phyloP scores from a whole-genome alignment of 2,888 invertebrate species.

The Acronicta leporina region DNA sequence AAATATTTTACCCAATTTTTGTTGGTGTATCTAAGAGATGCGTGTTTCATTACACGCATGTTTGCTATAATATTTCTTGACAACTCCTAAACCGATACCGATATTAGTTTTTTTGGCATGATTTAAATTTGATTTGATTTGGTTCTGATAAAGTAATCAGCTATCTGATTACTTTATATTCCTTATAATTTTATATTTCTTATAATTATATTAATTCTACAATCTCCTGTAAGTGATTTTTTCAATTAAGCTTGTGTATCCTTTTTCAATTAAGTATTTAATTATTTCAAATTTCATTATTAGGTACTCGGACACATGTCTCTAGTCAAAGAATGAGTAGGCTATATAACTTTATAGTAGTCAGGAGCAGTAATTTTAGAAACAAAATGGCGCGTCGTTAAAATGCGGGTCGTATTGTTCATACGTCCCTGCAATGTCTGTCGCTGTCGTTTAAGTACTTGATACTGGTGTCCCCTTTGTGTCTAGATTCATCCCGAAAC shows the following conservation, averaged over 20 bases:
- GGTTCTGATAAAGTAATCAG: too few relatives aligned
- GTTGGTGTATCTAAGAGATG: too few relatives aligned
- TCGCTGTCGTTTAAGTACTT: slow-evolving; percentile 64
- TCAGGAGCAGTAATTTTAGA: slow-evolving; percentile 46
- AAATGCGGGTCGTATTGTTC: slow-evolving; percentile 73
- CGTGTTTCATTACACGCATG: neutral
- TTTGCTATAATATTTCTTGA: neutral
- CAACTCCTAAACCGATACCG: neutral
- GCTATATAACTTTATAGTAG: slow-evolving; percentile 43
- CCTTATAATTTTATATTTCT: too few relatives aligned
- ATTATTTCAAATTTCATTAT: slow-evolving; percentile 20
- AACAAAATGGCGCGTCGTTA: slow-evolving; percentile 57
- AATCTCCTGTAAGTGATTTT: too few relatives aligned
- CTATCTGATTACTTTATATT: too few relatives aligned
- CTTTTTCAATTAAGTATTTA: too few relatives aligned
- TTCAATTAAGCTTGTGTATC: too few relatives aligned
- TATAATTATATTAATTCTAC: too few relatives aligned
- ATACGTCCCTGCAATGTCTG: slow-evolving; percentile 58
- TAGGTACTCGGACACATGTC: slow-evolving; percentile 28
- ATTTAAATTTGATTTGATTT: too few relatives aligned
- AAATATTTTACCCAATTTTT: too few relatives aligned
- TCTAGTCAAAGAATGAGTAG: slow-evolving; percentile 38
- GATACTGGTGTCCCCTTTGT: slow-evolving; percentile 52
- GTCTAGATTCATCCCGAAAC: slow-evolving; percentile 42
- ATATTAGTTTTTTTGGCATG: neutral